A percentile compares a stretch with the other conserved stretches of the same genome.
Evolutionary conservation across 2,888 invertebrate genomes (phyloP).

Genomic region (Rhamnusium bicolor): DNA sequence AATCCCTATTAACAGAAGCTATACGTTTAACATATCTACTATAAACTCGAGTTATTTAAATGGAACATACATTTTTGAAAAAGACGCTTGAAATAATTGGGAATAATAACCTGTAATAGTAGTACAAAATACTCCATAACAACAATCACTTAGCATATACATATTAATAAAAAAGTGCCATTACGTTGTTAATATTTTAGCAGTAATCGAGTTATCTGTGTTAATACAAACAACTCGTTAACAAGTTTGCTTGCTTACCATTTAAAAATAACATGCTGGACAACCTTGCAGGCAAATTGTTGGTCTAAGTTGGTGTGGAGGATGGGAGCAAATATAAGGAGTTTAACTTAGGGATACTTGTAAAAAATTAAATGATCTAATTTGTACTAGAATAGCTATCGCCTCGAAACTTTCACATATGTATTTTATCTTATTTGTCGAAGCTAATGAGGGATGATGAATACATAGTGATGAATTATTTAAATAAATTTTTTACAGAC

Average conservation of each 20-base stretch:
- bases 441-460: background rate
- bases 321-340: background rate
- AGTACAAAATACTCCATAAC: background rate
- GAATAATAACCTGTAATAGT: no score
- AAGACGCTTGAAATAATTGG: no score
- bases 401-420: constrained; percentile 13
- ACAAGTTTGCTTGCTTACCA: constrained; percentile 41
- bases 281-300: constrained; percentile 24
- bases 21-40: no score
- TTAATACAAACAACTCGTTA: constrained; percentile 3
- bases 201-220: background rate
- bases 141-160: background rate
- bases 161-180: background rate
- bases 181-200: constrained; percentile 2
- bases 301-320: background rate
- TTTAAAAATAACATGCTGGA: constrained; percentile 31
- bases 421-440: constrained; percentile 20
- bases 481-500: background rate
- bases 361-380: background rate
- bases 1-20: no score
- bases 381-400: background rate
- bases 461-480: background rate
- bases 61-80: no score
- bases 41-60: no score
- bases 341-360: background rate